Evolutionary conservation across 2,113 vertebrate genomes (phyloP).

Genomic region (Phasianus colchicus): DNA sequence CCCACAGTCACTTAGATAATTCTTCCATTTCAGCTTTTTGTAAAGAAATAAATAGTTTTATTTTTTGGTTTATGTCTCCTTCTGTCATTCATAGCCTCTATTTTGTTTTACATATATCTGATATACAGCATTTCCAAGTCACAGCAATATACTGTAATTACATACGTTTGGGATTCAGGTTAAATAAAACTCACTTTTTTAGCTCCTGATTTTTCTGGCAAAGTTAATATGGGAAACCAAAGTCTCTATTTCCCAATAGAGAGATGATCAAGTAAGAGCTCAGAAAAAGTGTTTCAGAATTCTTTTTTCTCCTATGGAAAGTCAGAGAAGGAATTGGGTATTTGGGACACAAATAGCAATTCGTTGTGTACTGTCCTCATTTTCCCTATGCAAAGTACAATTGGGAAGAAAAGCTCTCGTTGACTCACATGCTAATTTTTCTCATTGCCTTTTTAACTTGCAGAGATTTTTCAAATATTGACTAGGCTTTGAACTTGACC

Average conservation of each 20-base stretch:
- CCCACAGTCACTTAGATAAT: background rate
- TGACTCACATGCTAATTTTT: constrained; percentile 59
- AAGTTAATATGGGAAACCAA: background rate
- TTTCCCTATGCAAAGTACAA: constrained; percentile 39
- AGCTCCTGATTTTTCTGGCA: constrained; percentile 28
- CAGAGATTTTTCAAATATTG: constrained; percentile 66
- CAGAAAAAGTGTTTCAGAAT: constrained; percentile 28
- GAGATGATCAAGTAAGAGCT: background rate
- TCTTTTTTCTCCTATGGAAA: background rate
- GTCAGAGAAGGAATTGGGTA: constrained; percentile 8
- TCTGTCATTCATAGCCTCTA: background rate
- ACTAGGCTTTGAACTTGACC: constrained; percentile 64
- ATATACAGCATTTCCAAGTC: background rate
- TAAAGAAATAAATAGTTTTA: background rate
- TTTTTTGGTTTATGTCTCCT: background rate
- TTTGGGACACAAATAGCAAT: constrained; percentile 32
- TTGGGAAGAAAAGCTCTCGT: constrained; percentile 47
- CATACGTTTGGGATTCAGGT: background rate
- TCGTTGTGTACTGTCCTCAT: constrained; percentile 49
- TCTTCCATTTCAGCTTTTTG: background rate
- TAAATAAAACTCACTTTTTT: constrained; percentile 33
- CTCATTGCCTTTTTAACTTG: constrained; percentile 53
- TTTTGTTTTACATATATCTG: background rate
- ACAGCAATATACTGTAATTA: background rate
- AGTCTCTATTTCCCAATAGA: constrained; percentile 36